phyloP scores from a whole-genome alignment of 2,888 invertebrate genomes.

The Megamerina dolium region DNA sequence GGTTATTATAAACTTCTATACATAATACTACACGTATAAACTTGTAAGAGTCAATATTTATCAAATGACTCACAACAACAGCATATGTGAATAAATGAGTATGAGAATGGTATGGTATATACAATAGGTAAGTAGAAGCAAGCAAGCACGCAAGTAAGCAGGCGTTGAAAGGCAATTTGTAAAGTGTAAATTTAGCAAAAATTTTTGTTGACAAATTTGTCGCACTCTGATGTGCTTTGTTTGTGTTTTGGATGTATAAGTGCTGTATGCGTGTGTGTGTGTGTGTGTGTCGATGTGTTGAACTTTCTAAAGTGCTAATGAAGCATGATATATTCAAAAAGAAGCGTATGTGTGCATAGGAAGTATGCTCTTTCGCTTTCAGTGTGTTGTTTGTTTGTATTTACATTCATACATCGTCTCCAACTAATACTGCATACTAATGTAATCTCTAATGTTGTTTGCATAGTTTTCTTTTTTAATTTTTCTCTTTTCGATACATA shows the following conservation, averaged over 20 bases:
- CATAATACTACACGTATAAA: too few species aligned
- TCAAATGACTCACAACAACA: slow-evolving; percentile 15
- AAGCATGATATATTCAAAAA: slow-evolving; percentile 22
- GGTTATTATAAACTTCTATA: too few species aligned
- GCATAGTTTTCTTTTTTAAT: too few species aligned
- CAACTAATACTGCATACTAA: background rate
- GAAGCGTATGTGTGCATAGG: background rate
- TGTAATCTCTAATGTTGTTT: slow-evolving; percentile 5
- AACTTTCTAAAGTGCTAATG: slow-evolving; percentile 25
- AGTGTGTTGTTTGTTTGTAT: background rate
- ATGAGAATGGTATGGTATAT: background rate
- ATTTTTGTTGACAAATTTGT: slow-evolving; percentile 22
- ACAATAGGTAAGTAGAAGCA: background rate
- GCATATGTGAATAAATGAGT: background rate
- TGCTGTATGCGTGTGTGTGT: background rate
- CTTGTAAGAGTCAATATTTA: slow-evolving; percentile 19
- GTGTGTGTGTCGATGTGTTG: slow-evolving; percentile 9
- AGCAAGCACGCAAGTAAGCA: background rate
- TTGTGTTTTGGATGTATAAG: too few species aligned
- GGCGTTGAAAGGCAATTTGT: slow-evolving; percentile 16
- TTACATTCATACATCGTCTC: background rate
- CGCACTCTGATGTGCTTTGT: too few species aligned
- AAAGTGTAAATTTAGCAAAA: slow-evolving; percentile 19
- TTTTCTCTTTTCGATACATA: background rate
- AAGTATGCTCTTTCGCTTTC: background rate